phyloP scores from a whole-genome alignment of 2,113 vertebrate species.

The Trinectes maculatus region DNA sequence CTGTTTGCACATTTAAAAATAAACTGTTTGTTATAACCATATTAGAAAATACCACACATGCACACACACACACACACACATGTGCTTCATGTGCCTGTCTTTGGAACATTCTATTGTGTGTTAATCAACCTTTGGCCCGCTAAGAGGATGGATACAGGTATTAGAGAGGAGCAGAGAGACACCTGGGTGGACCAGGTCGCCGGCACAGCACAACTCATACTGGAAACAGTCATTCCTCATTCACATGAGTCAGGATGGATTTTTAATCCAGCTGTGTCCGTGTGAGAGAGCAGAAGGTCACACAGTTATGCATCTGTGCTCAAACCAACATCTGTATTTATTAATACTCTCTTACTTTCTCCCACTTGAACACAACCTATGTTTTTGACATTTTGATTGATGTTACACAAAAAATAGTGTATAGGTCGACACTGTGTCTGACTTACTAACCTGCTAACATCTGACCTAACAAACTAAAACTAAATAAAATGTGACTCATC shows the following conservation, averaged over 20 bases:
- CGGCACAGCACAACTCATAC: slow-evolving; percentile 48
- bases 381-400: no score
- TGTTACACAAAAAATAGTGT: no score
- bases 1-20: no score
- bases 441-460: no score
- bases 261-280: slow-evolving; percentile 38
- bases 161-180: slow-evolving; percentile 48
- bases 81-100: not conserved
- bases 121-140: slow-evolving; percentile 52
- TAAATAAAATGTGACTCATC: no score
- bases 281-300: slow-evolving; percentile 30
- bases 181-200: slow-evolving; percentile 44
- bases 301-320: not conserved
- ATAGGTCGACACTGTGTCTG: no score
- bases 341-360: no score
- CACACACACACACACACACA: slow-evolving; percentile 9
- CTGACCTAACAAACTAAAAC: no score
- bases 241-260: slow-evolving; percentile 45
- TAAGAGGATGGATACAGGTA: slow-evolving; percentile 70
- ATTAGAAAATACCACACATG: no score
- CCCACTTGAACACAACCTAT: no score
- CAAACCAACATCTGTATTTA: no score
- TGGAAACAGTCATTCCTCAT: slow-evolving; percentile 57
- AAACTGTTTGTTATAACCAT: no score
- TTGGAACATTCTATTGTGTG: slow-evolving; percentile 55